phyloP scores from a whole-genome alignment of 2,113 vertebrate genomes.

The Microcebus jonahi region DNA sequence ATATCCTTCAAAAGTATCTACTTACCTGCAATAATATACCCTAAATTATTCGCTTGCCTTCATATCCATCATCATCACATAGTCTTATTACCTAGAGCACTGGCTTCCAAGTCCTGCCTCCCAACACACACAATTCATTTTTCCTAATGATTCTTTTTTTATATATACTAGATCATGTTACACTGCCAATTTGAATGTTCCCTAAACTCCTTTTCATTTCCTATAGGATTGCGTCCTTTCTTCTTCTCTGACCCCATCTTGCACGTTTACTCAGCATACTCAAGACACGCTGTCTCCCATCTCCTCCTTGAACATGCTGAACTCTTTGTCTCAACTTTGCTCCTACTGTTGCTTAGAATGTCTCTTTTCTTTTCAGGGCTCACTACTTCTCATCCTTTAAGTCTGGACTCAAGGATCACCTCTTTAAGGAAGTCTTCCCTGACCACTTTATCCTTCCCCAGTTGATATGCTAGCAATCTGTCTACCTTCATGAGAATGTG shows the following conservation, averaged over 20 bases:
- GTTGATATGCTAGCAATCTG: neutral
- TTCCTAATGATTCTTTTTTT: neutral
- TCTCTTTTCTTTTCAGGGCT: neutral
- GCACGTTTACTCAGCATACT: neutral
- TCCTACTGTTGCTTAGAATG: neutral
- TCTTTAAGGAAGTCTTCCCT: neutral
- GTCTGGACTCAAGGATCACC: neutral
- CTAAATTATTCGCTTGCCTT: neutral
- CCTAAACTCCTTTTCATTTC: neutral
- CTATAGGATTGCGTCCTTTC: too few species aligned
- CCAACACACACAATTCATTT: neutral
- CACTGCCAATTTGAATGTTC: fast-evolving
- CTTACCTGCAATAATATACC: neutral
- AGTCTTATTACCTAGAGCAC: neutral
- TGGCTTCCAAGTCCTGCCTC: neutral
- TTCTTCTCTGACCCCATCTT: neutral
- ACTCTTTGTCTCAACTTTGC: neutral
- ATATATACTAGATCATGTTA: neutral
- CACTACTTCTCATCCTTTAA: neutral
- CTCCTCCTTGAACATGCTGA: neutral
- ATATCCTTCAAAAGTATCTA: neutral
- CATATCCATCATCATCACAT: neutral
- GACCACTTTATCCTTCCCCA: too few species aligned
- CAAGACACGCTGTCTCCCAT: neutral
- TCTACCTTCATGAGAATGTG: neutral